phyloP scores from a whole-genome alignment of 2,797 vertebrate species.

The Pterois miles region DNA sequence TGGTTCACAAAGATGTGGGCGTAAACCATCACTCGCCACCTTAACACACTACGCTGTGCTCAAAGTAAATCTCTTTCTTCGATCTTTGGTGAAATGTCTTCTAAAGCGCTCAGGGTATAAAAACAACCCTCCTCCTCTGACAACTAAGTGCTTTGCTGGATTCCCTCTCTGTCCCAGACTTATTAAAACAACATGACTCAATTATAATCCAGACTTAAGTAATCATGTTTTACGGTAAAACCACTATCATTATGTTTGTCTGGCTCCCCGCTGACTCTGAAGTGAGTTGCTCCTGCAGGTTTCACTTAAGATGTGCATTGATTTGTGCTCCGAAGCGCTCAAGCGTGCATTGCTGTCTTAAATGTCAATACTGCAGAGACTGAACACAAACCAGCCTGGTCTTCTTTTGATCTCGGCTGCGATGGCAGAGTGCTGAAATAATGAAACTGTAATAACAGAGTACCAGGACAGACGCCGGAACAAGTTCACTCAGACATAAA shows the following conservation, averaged over 20 bases:
- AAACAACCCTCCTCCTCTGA: slow-evolving; percentile 15
- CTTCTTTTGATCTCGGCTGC: slow-evolving; percentile 75
- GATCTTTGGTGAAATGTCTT: slow-evolving; percentile 30
- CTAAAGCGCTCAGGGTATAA: slow-evolving; percentile 12
- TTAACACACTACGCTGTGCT: slow-evolving; percentile 16
- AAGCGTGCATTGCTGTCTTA: slow-evolving; percentile 61
- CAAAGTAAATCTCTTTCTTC: slow-evolving; percentile 39
- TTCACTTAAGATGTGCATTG: slow-evolving; percentile 66
- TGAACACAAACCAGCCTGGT: slow-evolving; percentile 59
- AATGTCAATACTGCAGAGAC: slow-evolving; percentile 66
- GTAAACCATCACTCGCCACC: slow-evolving; percentile 62
- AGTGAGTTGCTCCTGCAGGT: slow-evolving; percentile 55
- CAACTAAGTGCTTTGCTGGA: slow-evolving; percentile 59
- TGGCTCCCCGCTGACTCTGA: slow-evolving; percentile 51
- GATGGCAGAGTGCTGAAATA: slow-evolving; percentile 69
- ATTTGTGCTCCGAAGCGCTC: slow-evolving; percentile 71
- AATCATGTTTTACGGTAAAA: slow-evolving; percentile 73
- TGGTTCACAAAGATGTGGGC: slow-evolving; percentile 44
- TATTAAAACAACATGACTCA: slow-evolving; percentile 72
- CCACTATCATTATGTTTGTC: slow-evolving; percentile 70
- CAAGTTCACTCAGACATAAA: slow-evolving; percentile 60
- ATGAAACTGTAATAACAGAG: slow-evolving; percentile 77
- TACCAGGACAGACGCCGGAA: slow-evolving; percentile 45
- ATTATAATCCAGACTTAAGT: slow-evolving; percentile 67
- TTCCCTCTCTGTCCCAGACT: slow-evolving; percentile 39